Conservation (phyloP, 2,113 vertebrate genomes). For the Ovis aries region ARS-UI_Ramb_v3.0 NC_056061.1:66490501-66491000, state of each 20-base stretch:
- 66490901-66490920: neutral
- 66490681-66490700: neutral
- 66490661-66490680: neutral
- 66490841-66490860: neutral
- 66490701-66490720: too few species aligned
- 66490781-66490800: neutral
- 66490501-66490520: neutral
- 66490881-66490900: neutral
- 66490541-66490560: neutral
- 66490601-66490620: neutral
- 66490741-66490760: neutral
- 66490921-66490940: neutral
- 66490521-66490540: neutral
- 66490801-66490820: neutral
- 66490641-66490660: neutral
- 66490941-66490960: neutral
- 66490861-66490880: neutral
- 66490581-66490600: neutral
- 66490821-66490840: neutral
- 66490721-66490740: neutral
- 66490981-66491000: neutral
- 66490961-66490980: neutral
- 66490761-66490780: neutral
- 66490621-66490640: accelerated
- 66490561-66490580: neutral